Percentiles rank a stretch among this genome's conserved stretches.
These are phyloP conservation scores for Dasyprocta punctata DNA, from an alignment of 2,113 vertebrate genomes.

Conservation along the genomic window DNA sequence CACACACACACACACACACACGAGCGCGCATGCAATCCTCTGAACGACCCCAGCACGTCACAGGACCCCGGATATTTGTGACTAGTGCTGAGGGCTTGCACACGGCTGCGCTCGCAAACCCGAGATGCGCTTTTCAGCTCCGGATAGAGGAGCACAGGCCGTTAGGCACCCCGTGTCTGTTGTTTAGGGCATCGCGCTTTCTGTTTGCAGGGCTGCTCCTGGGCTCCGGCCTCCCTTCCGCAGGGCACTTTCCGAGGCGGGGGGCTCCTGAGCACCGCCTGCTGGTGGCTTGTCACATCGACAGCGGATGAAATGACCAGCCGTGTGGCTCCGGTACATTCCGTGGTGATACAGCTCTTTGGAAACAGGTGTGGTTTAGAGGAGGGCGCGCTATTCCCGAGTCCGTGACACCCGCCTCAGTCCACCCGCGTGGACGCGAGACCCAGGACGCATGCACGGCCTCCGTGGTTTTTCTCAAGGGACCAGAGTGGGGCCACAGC, in stretches of 20 bases:
- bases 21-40: too few relatives aligned
- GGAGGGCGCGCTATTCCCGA: constrained; percentile 27
- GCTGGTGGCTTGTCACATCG: too few relatives aligned
- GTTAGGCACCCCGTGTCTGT: background rate
- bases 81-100: background rate
- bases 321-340: constrained; percentile 37
- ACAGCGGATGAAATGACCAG: constrained; percentile 71
- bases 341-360: constrained; percentile 66
- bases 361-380: constrained; percentile 50
- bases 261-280: constrained; percentile 68
- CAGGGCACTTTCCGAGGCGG: constrained; percentile 41
- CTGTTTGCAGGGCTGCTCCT: background rate
- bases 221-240: constrained; percentile 13
- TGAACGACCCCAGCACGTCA: background rate
- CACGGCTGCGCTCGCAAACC: rapidly evolving
- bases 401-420: background rate
- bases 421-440: background rate
- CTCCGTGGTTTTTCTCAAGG: background rate
- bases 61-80: background rate
- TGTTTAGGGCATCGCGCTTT: background rate
- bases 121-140: background rate
- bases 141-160: background rate
- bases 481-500: background rate
- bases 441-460: rapidly evolving
- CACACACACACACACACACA: too few relatives aligned